A percentile compares a stretch with the other conserved stretches of the same genome.
These are phyloP conservation scores for Rissa tridactyla DNA, from an alignment of 2,113 vertebrate species.

Conservation along the genomic window DNA sequence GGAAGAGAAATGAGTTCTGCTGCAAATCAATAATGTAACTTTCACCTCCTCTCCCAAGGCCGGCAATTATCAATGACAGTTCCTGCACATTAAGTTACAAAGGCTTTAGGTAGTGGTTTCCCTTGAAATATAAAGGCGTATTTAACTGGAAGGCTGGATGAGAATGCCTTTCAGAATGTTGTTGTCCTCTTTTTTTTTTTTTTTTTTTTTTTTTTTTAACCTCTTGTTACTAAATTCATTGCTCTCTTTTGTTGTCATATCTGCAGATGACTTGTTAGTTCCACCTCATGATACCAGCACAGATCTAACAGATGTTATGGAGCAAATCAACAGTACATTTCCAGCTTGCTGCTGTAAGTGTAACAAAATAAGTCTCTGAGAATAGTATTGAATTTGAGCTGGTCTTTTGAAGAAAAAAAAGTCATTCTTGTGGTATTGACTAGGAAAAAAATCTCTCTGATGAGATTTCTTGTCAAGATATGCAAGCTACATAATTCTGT, in stretches of 20 bases:
- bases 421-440: background rate
- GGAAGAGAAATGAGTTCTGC: background rate
- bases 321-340: slow-evolving; percentile 95
- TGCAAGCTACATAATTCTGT: background rate
- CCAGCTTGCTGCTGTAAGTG: slow-evolving; percentile 92
- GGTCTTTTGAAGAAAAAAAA: background rate
- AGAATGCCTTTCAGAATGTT: background rate
- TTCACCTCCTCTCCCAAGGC: background rate
- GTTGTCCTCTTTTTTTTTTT: background rate
- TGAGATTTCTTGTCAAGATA: background rate
- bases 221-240: background rate
- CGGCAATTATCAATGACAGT: background rate
- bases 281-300: slow-evolving; percentile 84
- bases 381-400: background rate
- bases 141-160: background rate
- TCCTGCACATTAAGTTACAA: background rate
- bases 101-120: background rate
- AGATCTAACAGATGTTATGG: slow-evolving; percentile 94
- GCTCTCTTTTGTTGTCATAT: background rate
- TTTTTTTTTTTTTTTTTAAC: background rate
- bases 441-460: background rate
- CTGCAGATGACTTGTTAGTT: slow-evolving; percentile 84
- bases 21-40: background rate
- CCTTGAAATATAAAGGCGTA: background rate
- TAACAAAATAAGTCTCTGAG: background rate